Percentiles rank a stretch among this genome's conserved stretches.
These are phyloP conservation scores for Prionailurus viverrinus DNA, from an alignment of 2,113 vertebrate species.

Conservation along the genomic window DNA sequence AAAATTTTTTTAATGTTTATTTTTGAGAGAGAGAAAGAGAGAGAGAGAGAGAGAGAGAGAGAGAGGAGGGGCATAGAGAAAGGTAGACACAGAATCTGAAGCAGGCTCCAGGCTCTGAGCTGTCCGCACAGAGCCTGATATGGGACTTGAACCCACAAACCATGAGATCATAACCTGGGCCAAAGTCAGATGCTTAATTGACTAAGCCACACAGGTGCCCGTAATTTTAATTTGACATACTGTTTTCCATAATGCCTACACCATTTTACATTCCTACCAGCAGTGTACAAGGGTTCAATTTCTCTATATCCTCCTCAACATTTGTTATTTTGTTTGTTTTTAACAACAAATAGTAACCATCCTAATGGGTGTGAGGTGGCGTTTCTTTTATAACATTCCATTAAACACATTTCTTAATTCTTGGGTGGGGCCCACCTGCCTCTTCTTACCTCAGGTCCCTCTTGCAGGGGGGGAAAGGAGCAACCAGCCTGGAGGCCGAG, in stretches of 20 bases:
- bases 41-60: too few relatives aligned
- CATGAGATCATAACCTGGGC: too few relatives aligned
- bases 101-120: too few relatives aligned
- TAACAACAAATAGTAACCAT: not conserved
- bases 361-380: not conserved
- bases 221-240: not conserved
- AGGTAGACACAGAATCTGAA: too few relatives aligned
- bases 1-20: too few relatives aligned
- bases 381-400: not conserved
- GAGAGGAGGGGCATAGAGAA: too few relatives aligned
- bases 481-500: not conserved
- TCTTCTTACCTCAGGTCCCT: not conserved
- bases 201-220: too few relatives aligned
- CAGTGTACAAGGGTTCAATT: not conserved
- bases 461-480: not conserved
- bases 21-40: too few relatives aligned
- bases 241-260: not conserved
- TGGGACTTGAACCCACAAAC: too few relatives aligned
- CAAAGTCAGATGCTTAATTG: too few relatives aligned
- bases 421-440: not conserved
- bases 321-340: not conserved
- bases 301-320: not conserved
- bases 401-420: constrained; percentile 3
- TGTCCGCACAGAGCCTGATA: too few relatives aligned
- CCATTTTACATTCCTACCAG: not conserved